Percentiles rank a stretch among this genome's conserved stretches.
phyloP scores from a whole-genome alignment of 2,797 vertebrate species.

The Sibirionetta formosa region DNA sequence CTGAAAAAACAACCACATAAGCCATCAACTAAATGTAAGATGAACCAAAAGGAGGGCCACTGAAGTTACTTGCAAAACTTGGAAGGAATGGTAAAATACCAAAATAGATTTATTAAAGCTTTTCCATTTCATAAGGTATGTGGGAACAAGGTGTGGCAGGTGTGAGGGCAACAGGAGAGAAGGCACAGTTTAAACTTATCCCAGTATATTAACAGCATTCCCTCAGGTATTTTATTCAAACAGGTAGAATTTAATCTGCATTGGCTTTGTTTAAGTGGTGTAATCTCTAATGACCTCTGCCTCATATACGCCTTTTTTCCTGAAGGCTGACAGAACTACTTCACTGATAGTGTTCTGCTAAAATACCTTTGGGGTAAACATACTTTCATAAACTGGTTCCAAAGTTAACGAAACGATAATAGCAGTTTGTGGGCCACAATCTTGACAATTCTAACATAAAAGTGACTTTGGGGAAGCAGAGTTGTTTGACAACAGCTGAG shows the following conservation, averaged over 20 bases:
- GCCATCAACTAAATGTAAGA: background rate
- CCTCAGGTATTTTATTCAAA: background rate
- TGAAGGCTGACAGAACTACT: slow-evolving; percentile 24
- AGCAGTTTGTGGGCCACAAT: background rate
- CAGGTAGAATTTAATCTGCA: slow-evolving; percentile 22
- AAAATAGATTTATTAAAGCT: background rate
- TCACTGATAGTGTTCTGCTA: background rate
- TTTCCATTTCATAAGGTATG: background rate
- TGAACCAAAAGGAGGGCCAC: background rate
- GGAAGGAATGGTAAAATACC: background rate
- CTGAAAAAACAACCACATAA: background rate
- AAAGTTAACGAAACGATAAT: background rate
- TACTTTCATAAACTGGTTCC: background rate
- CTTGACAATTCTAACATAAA: background rate
- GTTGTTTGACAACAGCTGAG: background rate
- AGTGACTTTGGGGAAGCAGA: background rate
- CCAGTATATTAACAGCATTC: slow-evolving; percentile 8
- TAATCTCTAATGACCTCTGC: slow-evolving; percentile 31
- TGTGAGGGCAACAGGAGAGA: background rate
- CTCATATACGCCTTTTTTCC: background rate
- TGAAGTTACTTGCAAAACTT: background rate
- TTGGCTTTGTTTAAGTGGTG: background rate
- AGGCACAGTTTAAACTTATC: slow-evolving; percentile 16
- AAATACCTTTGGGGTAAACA: background rate
- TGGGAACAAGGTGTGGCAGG: background rate